These are phyloP conservation scores for Charanyca ferruginea DNA, from an alignment of 2,888 invertebrate species.

Conservation along the genomic window DNA sequence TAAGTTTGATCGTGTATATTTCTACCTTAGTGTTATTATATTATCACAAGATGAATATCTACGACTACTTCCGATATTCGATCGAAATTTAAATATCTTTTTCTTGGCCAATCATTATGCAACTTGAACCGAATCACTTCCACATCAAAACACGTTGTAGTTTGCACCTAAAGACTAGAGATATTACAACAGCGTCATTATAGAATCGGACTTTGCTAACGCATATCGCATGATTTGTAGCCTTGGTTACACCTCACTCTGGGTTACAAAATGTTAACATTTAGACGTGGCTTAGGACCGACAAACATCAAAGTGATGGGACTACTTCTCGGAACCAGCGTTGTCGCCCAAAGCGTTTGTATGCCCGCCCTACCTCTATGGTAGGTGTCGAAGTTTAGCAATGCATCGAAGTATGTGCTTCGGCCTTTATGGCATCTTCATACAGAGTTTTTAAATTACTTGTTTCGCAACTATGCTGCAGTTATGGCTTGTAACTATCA, in stretches of 20 bases:
- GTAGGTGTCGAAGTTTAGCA: not conserved
- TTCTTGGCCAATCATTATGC: slow-evolving; percentile 4
- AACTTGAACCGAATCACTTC: slow-evolving; percentile 7
- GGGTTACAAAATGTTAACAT: slow-evolving; percentile 17
- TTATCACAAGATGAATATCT: not conserved
- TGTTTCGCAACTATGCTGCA: not conserved
- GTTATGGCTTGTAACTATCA: no score
- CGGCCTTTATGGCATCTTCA: not conserved
- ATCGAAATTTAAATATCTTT: slow-evolving; percentile 12
- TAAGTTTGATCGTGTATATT: not conserved
- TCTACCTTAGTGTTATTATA: not conserved
- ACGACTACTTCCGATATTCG: not conserved
- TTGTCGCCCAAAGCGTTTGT: not conserved
- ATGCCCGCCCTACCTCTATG: no score
- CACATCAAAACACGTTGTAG: not conserved
- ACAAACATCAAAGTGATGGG: not conserved
- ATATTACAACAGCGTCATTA: slow-evolving; percentile 16
- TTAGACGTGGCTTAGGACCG: not conserved
- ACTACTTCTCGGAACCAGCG: not conserved
- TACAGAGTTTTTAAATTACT: not conserved
- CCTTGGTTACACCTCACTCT: slow-evolving; percentile 9
- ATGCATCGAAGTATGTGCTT: not conserved
- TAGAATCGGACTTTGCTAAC: not conserved
- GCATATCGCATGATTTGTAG: slow-evolving; percentile 15
- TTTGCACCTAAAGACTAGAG: not conserved